Evolutionary conservation across 2,113 vertebrate genomes (phyloP).

Genomic region (Pardalotus punctatus): DNA sequence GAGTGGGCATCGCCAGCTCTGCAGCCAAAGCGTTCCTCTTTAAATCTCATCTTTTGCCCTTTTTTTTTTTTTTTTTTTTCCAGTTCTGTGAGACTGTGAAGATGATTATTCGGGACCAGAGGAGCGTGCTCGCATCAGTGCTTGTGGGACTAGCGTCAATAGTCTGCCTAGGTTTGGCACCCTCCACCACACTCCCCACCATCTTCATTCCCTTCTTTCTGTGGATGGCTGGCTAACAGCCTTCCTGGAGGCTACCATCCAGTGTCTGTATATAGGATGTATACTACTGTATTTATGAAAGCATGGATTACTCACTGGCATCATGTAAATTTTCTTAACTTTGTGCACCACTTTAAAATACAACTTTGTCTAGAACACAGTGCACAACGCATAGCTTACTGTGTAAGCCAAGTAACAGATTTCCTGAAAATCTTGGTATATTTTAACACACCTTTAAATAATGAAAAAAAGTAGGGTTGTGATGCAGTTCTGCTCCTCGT

Average conservation of each 20-base stretch:
- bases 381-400: slow-evolving; percentile 66
- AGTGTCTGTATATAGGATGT: slow-evolving; percentile 33
- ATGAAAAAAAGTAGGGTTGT: slow-evolving; percentile 10
- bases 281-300: slow-evolving; percentile 69
- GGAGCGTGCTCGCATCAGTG: slow-evolving; percentile 80
- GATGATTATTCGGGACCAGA: slow-evolving; percentile 88
- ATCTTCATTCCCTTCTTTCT: slow-evolving; percentile 86
- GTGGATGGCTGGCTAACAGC: slow-evolving; percentile 89
- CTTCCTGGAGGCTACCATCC: not conserved
- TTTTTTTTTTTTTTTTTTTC: not conserved
- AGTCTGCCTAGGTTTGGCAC: slow-evolving; percentile 80
- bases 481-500: slow-evolving; percentile 16
- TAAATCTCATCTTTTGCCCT: not conserved
- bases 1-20: not conserved
- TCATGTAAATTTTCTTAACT: slow-evolving; percentile 14
- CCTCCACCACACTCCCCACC: slow-evolving; percentile 84
- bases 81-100: slow-evolving; percentile 91
- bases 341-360: slow-evolving; percentile 31
- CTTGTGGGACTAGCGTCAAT: slow-evolving; percentile 83
- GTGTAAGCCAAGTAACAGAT: slow-evolving; percentile 69
- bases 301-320: slow-evolving; percentile 7
- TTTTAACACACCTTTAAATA: not conserved
- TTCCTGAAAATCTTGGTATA: slow-evolving; percentile 55
- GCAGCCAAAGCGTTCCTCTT: not conserved
- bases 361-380: not conserved